phyloP scores from a whole-genome alignment of 2,888 invertebrate species.

The Lissocephala sabroskyi region DNA sequence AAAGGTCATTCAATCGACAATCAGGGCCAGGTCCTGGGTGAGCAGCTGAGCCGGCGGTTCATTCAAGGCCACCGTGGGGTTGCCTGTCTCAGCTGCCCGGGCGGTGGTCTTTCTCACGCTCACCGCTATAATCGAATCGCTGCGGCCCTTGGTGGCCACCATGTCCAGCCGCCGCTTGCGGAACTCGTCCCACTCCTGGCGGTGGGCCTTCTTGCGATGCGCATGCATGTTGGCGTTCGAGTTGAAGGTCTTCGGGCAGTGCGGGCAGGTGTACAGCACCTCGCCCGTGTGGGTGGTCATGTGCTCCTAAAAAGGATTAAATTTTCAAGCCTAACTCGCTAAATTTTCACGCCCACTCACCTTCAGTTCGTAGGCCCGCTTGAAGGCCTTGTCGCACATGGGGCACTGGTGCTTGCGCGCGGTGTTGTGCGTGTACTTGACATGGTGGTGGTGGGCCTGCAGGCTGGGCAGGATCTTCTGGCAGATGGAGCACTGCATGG shows the following conservation, averaged over 20 bases:
- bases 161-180: slow-evolving; percentile 23
- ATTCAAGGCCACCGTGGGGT: too few species aligned
- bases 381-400: slow-evolving; percentile 70
- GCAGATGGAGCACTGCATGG: slow-evolving; percentile 62
- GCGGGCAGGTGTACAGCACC: slow-evolving; percentile 61
- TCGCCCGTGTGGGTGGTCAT: slow-evolving; percentile 67
- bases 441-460: slow-evolving; percentile 60
- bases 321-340: not conserved
- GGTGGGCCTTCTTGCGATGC: slow-evolving; percentile 67
- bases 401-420: slow-evolving; percentile 64
- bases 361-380: slow-evolving; percentile 55
- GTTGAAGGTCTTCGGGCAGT: slow-evolving; percentile 67
- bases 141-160: slow-evolving; percentile 15
- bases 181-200: slow-evolving; percentile 65
- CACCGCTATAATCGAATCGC: not conserved
- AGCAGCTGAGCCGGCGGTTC: too few species aligned
- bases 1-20: slow-evolving; percentile 23
- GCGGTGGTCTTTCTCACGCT: slow-evolving; percentile 45
- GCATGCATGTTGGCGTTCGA: slow-evolving; percentile 67
- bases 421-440: slow-evolving; percentile 65
- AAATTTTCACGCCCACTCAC: slow-evolving; percentile 31
- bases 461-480: slow-evolving; percentile 61
- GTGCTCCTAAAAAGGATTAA: slow-evolving; percentile 70
- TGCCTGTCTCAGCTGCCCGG: not conserved
- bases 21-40: not conserved